Evolutionary conservation across 2,888 invertebrate genomes (phyloP).

Genomic region (Netelia virgata): DNA sequence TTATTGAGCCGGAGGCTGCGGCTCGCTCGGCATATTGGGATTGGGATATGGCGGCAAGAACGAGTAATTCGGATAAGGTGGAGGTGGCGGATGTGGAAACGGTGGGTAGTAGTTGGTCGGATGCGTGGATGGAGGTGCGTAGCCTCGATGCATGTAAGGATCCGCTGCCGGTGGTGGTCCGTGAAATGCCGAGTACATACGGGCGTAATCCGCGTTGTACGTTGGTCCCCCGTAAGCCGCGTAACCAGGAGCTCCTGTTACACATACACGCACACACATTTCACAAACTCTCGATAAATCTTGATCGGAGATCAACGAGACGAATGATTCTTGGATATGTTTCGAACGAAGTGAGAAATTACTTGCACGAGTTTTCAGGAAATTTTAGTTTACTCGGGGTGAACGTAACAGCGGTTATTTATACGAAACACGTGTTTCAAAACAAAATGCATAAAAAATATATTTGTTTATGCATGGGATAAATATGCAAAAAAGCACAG

Average conservation of each 20-base stretch:
- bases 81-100: conserved; percentile 84
- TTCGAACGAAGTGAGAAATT: neutral
- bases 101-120: conserved; percentile 83
- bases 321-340: neutral
- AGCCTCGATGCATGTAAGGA: conserved; percentile 83
- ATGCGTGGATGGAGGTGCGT: conserved; percentile 81
- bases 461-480: too few relatives aligned
- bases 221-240: conserved; percentile 82
- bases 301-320: too few relatives aligned
- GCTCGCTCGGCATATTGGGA: conserved; percentile 83
- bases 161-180: conserved; percentile 82
- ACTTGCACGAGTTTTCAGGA: too few relatives aligned
- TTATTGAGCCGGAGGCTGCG: conserved; percentile 84
- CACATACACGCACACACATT: conserved; percentile 37
- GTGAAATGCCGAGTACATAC: conserved; percentile 83
- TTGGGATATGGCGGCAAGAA: conserved; percentile 86
- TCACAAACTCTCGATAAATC: too few relatives aligned
- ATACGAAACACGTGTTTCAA: too few relatives aligned
- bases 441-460: too few relatives aligned
- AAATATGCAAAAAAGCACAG: too few relatives aligned
- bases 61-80: conserved; percentile 87
- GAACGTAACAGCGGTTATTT: too few relatives aligned
- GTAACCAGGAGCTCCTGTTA: conserved; percentile 81
- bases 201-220: conserved; percentile 82
- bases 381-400: too few relatives aligned